Base-by-base conservation (phyloP, 2,888 invertebrate genomes). In the Laspeyria flexula region DNA sequence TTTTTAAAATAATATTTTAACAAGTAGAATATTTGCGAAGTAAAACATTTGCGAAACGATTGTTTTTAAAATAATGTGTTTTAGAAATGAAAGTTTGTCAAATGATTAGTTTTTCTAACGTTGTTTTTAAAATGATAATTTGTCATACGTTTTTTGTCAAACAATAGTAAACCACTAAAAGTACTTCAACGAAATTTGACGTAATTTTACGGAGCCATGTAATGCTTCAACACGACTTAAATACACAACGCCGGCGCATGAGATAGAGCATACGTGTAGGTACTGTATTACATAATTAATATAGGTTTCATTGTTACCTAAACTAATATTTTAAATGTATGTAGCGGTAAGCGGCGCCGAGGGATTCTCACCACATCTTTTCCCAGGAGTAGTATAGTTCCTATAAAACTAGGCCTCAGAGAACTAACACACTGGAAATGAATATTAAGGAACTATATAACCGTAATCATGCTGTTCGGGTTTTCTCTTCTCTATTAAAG, bases 341-440 rank as follows among this genome's bases (percentile, higher is more conserved):
- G 53, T 41, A 64, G 43, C 41, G 46, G 35, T 38, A 12, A 44
- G 6, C 9, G 4, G 38, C 21, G 13, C 30, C 29, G 7, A 42
- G 23, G 25, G 35, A 44, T 31, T 7, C 40, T 43, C 25, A 9
- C 12, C n/a, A 30, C 29, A 6, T 15, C n/a, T 29, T 23, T 15
- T 21, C 31, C 29, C 30, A 21, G 21, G 43, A 33, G 40, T 9
- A 41, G 12, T n/a, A 13, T 11, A 13, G n/a, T 44, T 37, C 21
- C 12, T 43, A 43, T n/a, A 21, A 16, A 42, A 37, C n/a, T 37
- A 9, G 15, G n/a, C 31, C 15, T 43, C 55, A 40, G 33, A 10
- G 10, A n/a, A 10, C 13, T 37, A 15, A n/a, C 21, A 25, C 37
- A 37, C 16, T 21, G 1, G 11, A 13, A 12, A 1, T 37, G 21